Evolutionary conservation across 2,888 invertebrate genomes (phyloP), one percentile per base, ranked within the genome.

Genomic region (Drosophila buzzatii): DNA sequence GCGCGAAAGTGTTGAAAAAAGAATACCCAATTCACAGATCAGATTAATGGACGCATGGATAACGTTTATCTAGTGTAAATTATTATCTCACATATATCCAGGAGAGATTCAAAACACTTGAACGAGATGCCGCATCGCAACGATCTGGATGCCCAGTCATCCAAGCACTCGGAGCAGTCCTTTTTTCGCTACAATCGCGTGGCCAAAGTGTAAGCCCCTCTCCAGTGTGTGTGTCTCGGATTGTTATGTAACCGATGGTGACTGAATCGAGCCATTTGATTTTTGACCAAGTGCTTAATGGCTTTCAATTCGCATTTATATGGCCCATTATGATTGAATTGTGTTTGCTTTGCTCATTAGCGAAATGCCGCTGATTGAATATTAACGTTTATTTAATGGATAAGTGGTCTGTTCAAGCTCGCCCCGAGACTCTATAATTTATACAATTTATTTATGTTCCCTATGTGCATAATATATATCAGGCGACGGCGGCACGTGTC

Each of bases 131-230:
- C 91, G 3, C 72, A 84, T 47, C 89, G 84, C 49, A 76, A 70
- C 42, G 91, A 91, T 47, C 72, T 82, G 37, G 86, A 90, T 57
- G 85, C 73, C 7, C 76, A 82, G 53, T 91, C 91, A 33, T 90
- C 91, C 9, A 90, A 82, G 59, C 90, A 89, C 27, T 92, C 92
- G 23, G 92, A 92, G 62, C 82, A 85, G 58, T 91, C 93, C 39
- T 84, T 83, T 61, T 85, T 71, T 67, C 91, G 83, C 53, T 92
- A 85, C 70, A 91, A 91, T 76, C 91, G 92, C 37, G 81, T 93
- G 51, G 92, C 93, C 59, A 93, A 93, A 90, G 82, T 93, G 93
- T 93, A 91, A 92, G 93, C 60, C 16, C 81, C 87, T 0, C 41
- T 87, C 27, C 27, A 27, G 27, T 27, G 27, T 27, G 6, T 27